phyloP scores from a whole-genome alignment of 1,140 invertebrate species.

The Marisa cornuarietis region DNA sequence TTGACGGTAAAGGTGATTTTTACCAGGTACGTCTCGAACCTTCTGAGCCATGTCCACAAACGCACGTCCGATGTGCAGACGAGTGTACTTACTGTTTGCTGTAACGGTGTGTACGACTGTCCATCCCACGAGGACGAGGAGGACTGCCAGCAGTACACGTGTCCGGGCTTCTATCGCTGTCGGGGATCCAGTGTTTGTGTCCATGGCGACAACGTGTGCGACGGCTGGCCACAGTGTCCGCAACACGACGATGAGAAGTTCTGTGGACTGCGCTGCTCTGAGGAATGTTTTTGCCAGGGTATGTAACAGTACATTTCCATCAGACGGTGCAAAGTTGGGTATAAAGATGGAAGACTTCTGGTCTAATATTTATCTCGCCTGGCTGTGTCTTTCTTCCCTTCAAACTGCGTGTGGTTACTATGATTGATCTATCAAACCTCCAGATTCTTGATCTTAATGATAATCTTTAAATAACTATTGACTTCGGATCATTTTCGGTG shows the following conservation, averaged over 20 bases:
- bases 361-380: neutral
- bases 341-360: neutral
- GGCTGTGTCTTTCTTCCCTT: neutral
- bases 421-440: neutral
- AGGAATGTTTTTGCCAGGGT: slow-evolving; percentile 26
- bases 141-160: neutral
- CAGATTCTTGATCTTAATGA: slow-evolving; percentile 12
- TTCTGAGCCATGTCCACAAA: neutral
- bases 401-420: neutral
- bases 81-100: neutral
- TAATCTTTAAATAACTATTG: slow-evolving; percentile 6
- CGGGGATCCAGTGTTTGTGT: slow-evolving; percentile 11
- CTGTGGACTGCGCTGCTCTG: slow-evolving; percentile 27
- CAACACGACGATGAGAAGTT: slow-evolving; percentile 24
- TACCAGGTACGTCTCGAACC: neutral
- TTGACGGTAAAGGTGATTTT: neutral
- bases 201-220: slow-evolving; percentile 4
- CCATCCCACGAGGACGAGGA: neutral
- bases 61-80: neutral
- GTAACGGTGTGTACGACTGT: slow-evolving; percentile 18
- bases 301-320: neutral
- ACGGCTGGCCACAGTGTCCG: slow-evolving; percentile 20
- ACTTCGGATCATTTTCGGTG: neutral
- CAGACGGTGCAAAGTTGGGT: neutral
- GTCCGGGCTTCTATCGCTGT: slow-evolving; percentile 25